Percentiles rank a stretch among this genome's conserved stretches.
phyloP scores from a whole-genome alignment of 1,140 invertebrate genomes.

The Ostrea edulis region DNA sequence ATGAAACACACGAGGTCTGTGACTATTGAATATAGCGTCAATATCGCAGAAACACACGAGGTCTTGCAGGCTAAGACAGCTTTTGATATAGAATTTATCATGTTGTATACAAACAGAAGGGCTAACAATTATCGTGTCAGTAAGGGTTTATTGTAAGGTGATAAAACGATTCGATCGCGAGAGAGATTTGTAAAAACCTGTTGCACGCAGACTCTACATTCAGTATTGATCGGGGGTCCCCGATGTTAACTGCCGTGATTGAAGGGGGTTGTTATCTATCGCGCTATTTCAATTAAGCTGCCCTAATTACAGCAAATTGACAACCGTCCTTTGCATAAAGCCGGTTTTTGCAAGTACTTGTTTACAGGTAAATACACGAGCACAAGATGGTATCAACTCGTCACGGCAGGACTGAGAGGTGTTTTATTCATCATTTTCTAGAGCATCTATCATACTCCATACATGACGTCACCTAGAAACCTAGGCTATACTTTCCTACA shows the following conservation, averaged over 20 bases:
- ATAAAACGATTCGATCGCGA: constrained; percentile 6
- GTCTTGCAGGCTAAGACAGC: neutral
- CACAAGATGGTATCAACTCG: neutral
- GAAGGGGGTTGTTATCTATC: neutral
- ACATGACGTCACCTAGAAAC: neutral
- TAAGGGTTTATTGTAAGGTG: neutral
- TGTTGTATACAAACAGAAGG: constrained; percentile 3
- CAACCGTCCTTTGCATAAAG: neutral
- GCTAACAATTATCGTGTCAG: neutral
- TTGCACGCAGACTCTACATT: neutral
- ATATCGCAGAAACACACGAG: neutral
- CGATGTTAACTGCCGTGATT: neutral
- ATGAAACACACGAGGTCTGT: no score
- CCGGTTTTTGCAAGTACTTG: neutral
- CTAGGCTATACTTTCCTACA: neutral
- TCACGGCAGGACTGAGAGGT: neutral
- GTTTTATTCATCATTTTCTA: neutral
- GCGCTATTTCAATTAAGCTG: constrained; percentile 27
- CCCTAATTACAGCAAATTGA: constrained; percentile 23
- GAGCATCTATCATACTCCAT: neutral
- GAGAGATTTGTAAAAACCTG: constrained; percentile 1
- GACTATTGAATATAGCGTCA: no score
- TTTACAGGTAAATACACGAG: neutral
- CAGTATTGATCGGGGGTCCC: neutral
- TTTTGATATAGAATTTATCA: neutral